Conservation (phyloP, 30 jellyfish, hydroid and myxozoan genomes). For the Nemopilema nomurai region DNA sequence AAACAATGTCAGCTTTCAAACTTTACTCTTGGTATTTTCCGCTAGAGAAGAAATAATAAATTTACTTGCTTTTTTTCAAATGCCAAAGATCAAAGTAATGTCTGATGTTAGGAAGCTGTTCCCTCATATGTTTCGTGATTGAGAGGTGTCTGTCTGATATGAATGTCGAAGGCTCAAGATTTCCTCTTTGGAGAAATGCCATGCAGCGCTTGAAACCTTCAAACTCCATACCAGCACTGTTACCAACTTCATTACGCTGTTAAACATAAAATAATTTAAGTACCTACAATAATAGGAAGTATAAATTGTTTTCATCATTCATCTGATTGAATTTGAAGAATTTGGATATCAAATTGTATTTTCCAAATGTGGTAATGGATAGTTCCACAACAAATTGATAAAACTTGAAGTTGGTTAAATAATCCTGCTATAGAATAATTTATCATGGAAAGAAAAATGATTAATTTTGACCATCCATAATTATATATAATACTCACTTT, state of each 20-base stretch:
- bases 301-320: neutral
- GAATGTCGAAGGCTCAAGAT: neutral
- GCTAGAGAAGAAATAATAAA: neutral
- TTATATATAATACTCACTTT: too few relatives aligned
- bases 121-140: constrained; percentile 27
- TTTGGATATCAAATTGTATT: neutral
- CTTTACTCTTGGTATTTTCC: neutral
- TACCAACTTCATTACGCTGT: constrained; percentile 19
- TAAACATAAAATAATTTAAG: neutral
- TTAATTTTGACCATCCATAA: too few relatives aligned
- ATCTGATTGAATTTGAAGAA: neutral
- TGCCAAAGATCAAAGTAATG: constrained; percentile 58
- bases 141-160: constrained; percentile 26
- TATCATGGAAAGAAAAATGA: too few relatives aligned
- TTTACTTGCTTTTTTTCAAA: constrained; percentile 35
- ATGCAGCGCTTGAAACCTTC: constrained; percentile 39
- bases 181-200: neutral
- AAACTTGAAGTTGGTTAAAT: neutral
- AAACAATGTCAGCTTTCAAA: neutral
- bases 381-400: neutral
- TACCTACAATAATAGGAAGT: neutral
- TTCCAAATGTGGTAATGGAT: neutral
- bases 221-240: constrained; percentile 30
- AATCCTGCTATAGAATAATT: too few relatives aligned
- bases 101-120: constrained; percentile 18